These are phyloP conservation scores for Anthopleura sola DNA, from an alignment of 64 coral and sea anemone species.

Conservation along the genomic window DNA sequence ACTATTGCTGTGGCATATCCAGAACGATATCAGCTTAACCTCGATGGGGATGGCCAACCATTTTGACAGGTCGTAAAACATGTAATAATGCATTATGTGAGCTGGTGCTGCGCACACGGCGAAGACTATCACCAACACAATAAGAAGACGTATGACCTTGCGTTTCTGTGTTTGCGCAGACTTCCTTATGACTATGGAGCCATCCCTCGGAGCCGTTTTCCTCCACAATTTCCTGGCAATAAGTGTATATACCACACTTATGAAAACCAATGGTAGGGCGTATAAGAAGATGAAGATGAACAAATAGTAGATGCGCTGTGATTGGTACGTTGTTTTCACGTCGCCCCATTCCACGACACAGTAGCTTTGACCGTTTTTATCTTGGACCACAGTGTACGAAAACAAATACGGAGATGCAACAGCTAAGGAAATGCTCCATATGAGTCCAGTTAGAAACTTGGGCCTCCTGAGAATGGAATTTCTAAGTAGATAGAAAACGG, in stretches of 20 bases:
- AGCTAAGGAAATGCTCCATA: slow-evolving; percentile 13
- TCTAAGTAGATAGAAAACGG: slow-evolving; percentile 28
- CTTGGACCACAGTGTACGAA: slow-evolving; percentile 12
- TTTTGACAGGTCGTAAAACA: slow-evolving; percentile 22
- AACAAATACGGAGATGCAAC: slow-evolving; percentile 37
- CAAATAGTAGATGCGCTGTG: slow-evolving; percentile 39
- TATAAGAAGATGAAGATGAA: slow-evolving; percentile 61
- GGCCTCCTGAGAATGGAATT: slow-evolving; percentile 16
- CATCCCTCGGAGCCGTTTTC: slow-evolving; percentile 36
- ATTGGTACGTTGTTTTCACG: slow-evolving; percentile 7
- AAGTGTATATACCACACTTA: slow-evolving; percentile 51
- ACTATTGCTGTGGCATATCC: slow-evolving; percentile 69
- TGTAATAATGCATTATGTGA: slow-evolving; percentile 60
- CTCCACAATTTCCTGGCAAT: slow-evolving; percentile 56
- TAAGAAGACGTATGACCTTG: slow-evolving; percentile 43
- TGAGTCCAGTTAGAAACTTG: neutral
- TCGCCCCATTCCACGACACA: slow-evolving; percentile 25
- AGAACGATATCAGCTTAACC: slow-evolving; percentile 38
- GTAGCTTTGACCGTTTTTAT: slow-evolving; percentile 11
- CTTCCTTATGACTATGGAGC: neutral
- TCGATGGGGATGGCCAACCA: neutral
- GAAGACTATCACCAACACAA: slow-evolving; percentile 53
- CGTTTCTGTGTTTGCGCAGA: slow-evolving; percentile 40
- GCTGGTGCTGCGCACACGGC: slow-evolving; percentile 64
- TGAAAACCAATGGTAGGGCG: slow-evolving; percentile 37